phyloP scores from a whole-genome alignment of 1,140 invertebrate genomes.

The Drosophila repletoides region DNA sequence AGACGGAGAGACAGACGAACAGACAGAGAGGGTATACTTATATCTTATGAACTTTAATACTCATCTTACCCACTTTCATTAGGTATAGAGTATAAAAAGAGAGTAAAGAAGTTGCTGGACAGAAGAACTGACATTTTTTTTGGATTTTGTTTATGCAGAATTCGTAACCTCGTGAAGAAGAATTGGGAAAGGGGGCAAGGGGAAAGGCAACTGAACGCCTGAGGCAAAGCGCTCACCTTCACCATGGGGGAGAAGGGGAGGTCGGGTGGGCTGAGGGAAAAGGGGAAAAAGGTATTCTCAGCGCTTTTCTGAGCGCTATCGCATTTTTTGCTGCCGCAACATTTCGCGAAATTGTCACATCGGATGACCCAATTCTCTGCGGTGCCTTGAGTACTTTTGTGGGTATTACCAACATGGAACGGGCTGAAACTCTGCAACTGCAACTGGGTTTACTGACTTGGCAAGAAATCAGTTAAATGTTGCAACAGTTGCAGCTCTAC shows the following conservation, averaged over 20 bases:
- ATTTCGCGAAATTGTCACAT: slow-evolving; percentile 60
- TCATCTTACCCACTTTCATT: too few relatives aligned
- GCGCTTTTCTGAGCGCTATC: slow-evolving; percentile 22
- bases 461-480: slow-evolving; percentile 71
- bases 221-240: slow-evolving; percentile 19
- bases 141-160: slow-evolving; percentile 7
- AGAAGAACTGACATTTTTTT: too few relatives aligned
- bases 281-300: slow-evolving; percentile 34
- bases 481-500: slow-evolving; percentile 57
- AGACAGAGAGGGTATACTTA: too few relatives aligned
- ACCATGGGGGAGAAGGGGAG: neutral
- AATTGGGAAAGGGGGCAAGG: neutral
- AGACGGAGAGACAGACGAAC: too few relatives aligned
- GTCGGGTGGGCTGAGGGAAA: neutral
- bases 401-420: neutral
- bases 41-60: too few relatives aligned
- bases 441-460: slow-evolving; percentile 60
- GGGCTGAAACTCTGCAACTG: slow-evolving; percentile 6
- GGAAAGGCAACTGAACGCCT: neutral
- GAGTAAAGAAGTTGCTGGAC: neutral
- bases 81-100: neutral
- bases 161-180: slow-evolving; percentile 2
- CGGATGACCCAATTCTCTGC: slow-evolving; percentile 55
- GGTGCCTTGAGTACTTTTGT: slow-evolving; percentile 8
- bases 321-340: slow-evolving; percentile 63